Percentiles rank a stretch among this genome's conserved stretches.
These are phyloP conservation scores for Cryptotermes secundus DNA, from an alignment of 1,140 invertebrate genomes.

Conservation along the genomic window DNA sequence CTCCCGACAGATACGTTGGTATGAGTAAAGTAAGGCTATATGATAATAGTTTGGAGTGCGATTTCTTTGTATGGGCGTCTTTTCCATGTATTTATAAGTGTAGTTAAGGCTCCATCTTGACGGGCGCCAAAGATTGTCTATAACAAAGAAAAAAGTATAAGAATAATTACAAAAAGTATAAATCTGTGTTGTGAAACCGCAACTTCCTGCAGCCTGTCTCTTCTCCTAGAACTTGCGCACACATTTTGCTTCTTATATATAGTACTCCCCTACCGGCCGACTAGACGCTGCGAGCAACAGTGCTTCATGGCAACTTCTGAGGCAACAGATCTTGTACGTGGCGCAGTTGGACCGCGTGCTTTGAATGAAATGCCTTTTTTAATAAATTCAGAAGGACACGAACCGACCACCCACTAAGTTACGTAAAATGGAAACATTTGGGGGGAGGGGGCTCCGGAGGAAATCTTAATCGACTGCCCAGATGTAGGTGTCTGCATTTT, in stretches of 20 bases:
- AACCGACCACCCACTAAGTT: no score
- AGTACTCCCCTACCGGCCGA: not conserved
- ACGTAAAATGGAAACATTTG: no score
- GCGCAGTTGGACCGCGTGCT: not conserved
- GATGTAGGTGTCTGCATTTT: no score
- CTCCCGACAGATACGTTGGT: not conserved
- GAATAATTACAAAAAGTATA: not conserved
- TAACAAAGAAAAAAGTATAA: not conserved
- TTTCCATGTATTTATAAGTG: slow-evolving; percentile 14
- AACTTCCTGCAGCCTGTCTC: not conserved
- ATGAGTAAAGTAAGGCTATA: not conserved
- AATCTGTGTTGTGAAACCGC: not conserved
- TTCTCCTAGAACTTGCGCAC: not conserved
- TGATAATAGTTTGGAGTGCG: slow-evolving; percentile 2
- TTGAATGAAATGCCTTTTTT: no score
- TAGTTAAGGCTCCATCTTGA: not conserved
- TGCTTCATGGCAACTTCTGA: not conserved
- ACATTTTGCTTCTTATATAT: not conserved
- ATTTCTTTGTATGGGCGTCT: slow-evolving; percentile 15
- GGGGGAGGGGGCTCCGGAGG: no score
- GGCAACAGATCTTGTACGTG: not conserved
- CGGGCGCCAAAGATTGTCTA: not conserved
- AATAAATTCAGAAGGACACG: no score
- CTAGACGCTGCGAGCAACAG: not conserved
- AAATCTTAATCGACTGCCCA: no score